A percentile compares a stretch with the other conserved stretches of the same genome.
phyloP scores from a whole-genome alignment of 2,113 vertebrate genomes.

The Pelvicachromis taeniatus region DNA sequence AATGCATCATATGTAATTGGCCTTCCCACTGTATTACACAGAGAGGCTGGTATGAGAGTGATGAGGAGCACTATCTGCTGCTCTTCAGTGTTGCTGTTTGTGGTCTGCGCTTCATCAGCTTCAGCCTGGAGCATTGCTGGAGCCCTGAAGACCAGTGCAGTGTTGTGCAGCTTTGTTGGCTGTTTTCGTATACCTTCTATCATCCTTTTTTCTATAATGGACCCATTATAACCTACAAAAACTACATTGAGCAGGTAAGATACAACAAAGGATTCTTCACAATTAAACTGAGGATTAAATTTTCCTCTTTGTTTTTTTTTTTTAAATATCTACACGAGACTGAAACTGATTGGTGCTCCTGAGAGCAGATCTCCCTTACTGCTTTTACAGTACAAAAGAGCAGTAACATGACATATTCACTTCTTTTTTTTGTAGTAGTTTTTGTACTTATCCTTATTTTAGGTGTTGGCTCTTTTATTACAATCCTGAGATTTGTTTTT shows the following conservation, averaged over 20 bases:
- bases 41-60: conserved; percentile 86
- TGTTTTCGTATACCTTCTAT: conserved; percentile 90
- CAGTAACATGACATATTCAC: neutral
- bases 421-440: neutral
- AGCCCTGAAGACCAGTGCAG: conserved; percentile 42
- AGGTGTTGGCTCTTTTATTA: neutral
- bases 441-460: neutral
- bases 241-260: conserved; percentile 84
- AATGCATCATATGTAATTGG: conserved; percentile 19
- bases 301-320: neutral
- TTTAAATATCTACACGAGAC: neutral
- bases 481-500: neutral
- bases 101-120: conserved; percentile 89
- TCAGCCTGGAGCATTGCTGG: conserved; percentile 86
- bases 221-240: conserved; percentile 83
- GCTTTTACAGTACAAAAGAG: neutral
- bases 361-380: neutral
- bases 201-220: conserved; percentile 95
- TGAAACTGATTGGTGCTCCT: neutral
- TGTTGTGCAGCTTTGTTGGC: conserved; percentile 75
- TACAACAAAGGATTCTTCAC: neutral
- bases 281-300: neutral
- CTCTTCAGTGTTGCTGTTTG: conserved; percentile 89
- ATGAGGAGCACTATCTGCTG: conserved; percentile 86
- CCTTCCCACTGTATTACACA: conserved; percentile 50